These are phyloP conservation scores for Calidris pygmaea DNA, from an alignment of 2,113 vertebrate genomes.

Conservation along the genomic window DNA sequence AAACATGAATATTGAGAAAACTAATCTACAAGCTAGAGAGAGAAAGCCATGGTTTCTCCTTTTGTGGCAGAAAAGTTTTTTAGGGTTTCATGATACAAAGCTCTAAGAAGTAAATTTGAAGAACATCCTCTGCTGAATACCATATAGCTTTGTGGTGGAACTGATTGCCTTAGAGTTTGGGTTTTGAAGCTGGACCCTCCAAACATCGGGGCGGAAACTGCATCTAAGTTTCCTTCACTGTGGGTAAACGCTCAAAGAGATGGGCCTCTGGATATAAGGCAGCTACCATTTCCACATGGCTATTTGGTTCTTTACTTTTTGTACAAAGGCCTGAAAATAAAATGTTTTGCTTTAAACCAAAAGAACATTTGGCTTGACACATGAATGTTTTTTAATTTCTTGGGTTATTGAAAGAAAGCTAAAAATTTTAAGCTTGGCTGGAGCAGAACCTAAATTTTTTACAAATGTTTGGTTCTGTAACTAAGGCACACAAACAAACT, in stretches of 20 bases:
- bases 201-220: background rate
- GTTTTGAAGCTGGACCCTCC: background rate
- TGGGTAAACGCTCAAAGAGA: background rate
- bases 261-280: background rate
- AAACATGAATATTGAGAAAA: background rate
- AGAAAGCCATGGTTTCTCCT: background rate
- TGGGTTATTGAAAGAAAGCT: slow-evolving; percentile 8
- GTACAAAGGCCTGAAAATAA: background rate
- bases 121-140: background rate
- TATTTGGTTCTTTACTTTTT: background rate
- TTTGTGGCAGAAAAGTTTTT: background rate
- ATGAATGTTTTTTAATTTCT: background rate
- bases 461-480: slow-evolving; percentile 11
- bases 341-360: background rate
- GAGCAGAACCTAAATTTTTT: background rate
- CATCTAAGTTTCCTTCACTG: background rate
- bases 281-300: background rate
- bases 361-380: background rate
- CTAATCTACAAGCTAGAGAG: background rate
- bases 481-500: slow-evolving; percentile 11
- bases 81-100: background rate
- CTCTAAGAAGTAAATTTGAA: background rate
- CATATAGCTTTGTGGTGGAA: background rate
- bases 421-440: background rate
- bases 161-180: background rate